Base-by-base conservation (phyloP, 2,888 invertebrate genomes). In the Troides helena region DNA sequence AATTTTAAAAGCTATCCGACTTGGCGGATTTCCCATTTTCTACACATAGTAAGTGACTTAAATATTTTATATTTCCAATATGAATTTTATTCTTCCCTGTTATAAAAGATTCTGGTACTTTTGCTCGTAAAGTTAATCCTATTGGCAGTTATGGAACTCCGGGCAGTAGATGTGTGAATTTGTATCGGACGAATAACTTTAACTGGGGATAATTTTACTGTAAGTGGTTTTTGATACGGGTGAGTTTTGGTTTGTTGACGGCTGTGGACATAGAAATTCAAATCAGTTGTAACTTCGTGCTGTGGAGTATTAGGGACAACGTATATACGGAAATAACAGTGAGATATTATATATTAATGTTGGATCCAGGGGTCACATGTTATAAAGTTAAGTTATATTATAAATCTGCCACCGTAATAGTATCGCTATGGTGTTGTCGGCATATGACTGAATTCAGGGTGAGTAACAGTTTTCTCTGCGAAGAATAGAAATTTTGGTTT, bases 61-160 rank as follows among this genome's bases (percentile, higher is more conserved):
- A 69, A 69, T 69, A 69, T 69, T 69, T 69, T 65, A 69, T 65
- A 65, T 69, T 65, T 69, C 69, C 69, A 61, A 69, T 65, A 65
- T 69, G 62, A 69, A 50, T 69, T 65, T 65, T 61, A 65, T 69
- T 61, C 62, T 39, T 56, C 56, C 7, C 30, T 62, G 43, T 56
- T 69, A 69, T 65, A 65, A 69, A 65, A 68, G 59, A 30, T 46
- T 65, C 60, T 43, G 61, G 61, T 69, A 62, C 65, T 56, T 62
- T 46, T 30, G 69, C 65, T 62, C 69, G 69, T 65, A 65, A 69
- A 69, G 69, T 62, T 69, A 65, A 65, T 69, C 30, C 43, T 57
- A 69, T 69, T 65, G 65, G 65, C 69, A 65, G 57, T 57, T 60
- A 43, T 65, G 25, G 50, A 25, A 61, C 21, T 63, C 46, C 30